Conservation (phyloP, 2,113 vertebrate genomes). For the Amphilophus citrinellus region DNA sequence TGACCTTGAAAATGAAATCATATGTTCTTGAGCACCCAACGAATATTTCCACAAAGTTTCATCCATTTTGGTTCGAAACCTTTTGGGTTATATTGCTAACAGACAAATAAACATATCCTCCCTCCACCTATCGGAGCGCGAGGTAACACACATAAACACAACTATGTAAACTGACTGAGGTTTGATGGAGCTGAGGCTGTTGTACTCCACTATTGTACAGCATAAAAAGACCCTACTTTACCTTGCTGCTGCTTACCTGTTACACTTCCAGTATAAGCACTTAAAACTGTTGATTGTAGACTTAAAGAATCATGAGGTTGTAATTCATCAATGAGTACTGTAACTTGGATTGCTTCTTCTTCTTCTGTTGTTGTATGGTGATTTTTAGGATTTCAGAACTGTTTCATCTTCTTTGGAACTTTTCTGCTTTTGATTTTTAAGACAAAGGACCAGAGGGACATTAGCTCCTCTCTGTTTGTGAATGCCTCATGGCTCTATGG, state of each 20-base stretch:
- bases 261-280: constrained; percentile 47
- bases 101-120: too few species aligned
- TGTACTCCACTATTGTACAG: constrained; percentile 14
- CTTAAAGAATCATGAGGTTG: constrained; percentile 30
- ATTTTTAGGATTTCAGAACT: constrained; percentile 51
- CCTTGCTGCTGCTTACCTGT: constrained; percentile 58
- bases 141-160: background rate
- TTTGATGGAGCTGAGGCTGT: constrained; percentile 39
- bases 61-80: too few species aligned
- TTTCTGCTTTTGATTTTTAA: constrained; percentile 61
- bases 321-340: constrained; percentile 52
- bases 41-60: too few species aligned
- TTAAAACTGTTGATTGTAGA: constrained; percentile 58
- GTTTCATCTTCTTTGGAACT: constrained; percentile 54
- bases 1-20: too few species aligned
- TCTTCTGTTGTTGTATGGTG: constrained; percentile 51
- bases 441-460: constrained; percentile 75
- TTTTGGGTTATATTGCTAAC: too few species aligned
- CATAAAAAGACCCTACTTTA: constrained; percentile 21
- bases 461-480: constrained; percentile 74
- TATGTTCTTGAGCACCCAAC: too few species aligned
- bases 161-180: constrained; percentile 33
- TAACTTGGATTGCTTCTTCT: constrained; percentile 58
- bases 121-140: too few species aligned
- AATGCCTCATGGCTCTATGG: constrained; percentile 64